Base-by-base conservation (phyloP, 2,113 vertebrate species). In the Ariopsis seemanni region DNA sequence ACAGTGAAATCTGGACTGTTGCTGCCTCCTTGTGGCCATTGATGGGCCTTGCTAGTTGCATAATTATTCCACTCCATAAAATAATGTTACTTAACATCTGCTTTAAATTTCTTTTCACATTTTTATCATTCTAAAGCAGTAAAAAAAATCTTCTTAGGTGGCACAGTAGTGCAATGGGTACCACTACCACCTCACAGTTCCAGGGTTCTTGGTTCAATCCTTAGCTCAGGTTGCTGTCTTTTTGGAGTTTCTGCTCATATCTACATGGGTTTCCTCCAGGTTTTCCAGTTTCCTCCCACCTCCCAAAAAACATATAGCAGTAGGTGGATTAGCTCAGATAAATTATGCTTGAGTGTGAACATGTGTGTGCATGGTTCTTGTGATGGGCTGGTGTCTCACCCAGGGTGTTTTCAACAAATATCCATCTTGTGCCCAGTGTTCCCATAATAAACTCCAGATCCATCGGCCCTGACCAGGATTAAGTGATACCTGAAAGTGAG, bases 11-110 rank as follows among this genome's bases (percentile, higher is more conserved):
- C 42, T 86, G 48, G 65, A 65, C 60, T 34, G 27, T 27, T 86
- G 52, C 85, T 86, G 77, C 77, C 85, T 4, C 50, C 62, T 58
- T 80, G 75, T 86, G 85, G 85, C 30, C 77, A 81, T 14, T 81
- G 7, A 1, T 4, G 27, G 50, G 34, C 5, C 30, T 71, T 27
- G 5, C 10, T 55, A 30, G 52, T 65, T 30, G 11, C 22, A 14
- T 11, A 14, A 75, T n/a, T 1, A 71, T 30, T 82, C 25, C 9
- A 14, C 11, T 63, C 12, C 10, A 11, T 5, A 67, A 5, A 72
- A 72, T 72, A 42, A 0, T 14, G 27, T 69, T 69, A 3, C 1
- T 34, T 83, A 3, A 2, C 9, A 6, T 69, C 63, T n/a, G 9
- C 10, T 27, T 30, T 78, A 30, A 48, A 52, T 53, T 2, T 9